These are phyloP conservation scores for Eledona agricola DNA, from an alignment of 2,888 invertebrate species.

Conservation along the genomic window DNA sequence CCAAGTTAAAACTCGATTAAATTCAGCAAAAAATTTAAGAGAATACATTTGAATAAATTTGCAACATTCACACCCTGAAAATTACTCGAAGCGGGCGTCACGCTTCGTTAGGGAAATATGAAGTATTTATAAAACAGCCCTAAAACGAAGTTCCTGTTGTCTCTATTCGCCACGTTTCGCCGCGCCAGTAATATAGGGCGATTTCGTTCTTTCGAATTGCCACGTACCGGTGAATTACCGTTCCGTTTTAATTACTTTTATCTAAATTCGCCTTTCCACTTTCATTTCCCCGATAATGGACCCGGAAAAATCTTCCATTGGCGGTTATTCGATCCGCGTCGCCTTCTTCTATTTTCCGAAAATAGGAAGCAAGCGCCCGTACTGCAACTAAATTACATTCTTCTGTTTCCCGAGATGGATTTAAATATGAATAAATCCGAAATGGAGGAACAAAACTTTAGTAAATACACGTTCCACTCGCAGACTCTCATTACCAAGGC, in stretches of 20 bases:
- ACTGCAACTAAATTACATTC: too few species aligned
- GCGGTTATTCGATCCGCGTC: too few species aligned
- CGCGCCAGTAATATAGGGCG: constrained; percentile 1
- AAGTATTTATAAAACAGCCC: constrained; percentile 37
- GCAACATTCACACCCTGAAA: constrained; percentile 36
- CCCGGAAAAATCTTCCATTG: too few species aligned
- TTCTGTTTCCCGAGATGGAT: too few species aligned
- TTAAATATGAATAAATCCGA: too few species aligned
- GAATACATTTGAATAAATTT: constrained; percentile 43
- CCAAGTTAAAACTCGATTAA: constrained; percentile 35
- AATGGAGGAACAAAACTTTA: too few species aligned
- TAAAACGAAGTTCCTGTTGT: constrained; percentile 30
- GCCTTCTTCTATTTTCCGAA: too few species aligned
- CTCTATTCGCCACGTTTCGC: constrained; percentile 16
- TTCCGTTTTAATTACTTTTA: constrained; percentile 12
- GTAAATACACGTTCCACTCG: constrained; percentile 19
- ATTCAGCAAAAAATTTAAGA: constrained; percentile 35
- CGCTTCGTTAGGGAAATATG: constrained; percentile 42
- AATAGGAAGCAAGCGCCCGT: too few species aligned
- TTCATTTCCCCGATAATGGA: too few species aligned
- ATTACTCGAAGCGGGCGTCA: constrained; percentile 37
- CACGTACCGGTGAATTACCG: background rate
- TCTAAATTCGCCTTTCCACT: background rate
- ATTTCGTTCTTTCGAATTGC: background rate
- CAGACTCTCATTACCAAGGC: constrained; percentile 10